Evolutionary conservation across 2,888 invertebrate genomes (phyloP).

Genomic region (Aproaerema taeniolella): DNA sequence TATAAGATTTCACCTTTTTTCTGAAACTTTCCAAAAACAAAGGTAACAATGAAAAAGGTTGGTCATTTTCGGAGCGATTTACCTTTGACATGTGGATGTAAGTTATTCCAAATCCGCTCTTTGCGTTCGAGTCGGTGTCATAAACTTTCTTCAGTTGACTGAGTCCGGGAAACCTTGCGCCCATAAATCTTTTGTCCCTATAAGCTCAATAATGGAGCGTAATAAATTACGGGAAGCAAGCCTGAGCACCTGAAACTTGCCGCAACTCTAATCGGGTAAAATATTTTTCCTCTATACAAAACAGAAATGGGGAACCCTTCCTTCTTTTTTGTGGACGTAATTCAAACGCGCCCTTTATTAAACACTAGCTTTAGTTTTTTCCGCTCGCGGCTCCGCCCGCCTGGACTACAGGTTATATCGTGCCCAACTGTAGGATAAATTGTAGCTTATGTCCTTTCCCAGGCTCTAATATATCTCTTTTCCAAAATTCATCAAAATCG

Average conservation of each 20-base stretch:
- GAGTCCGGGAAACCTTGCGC: slow-evolving; percentile 10
- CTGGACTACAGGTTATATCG: too few relatives aligned
- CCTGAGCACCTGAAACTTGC: slow-evolving; percentile 29
- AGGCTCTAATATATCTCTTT: too few relatives aligned
- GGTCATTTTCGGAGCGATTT: too few relatives aligned
- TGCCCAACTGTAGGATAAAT: too few relatives aligned
- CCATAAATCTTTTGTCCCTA: slow-evolving; percentile 17
- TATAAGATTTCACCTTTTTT: too few relatives aligned
- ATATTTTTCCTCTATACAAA: slow-evolving; percentile 28
- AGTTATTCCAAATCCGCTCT: slow-evolving; percentile 5
- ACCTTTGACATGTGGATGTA: too few relatives aligned
- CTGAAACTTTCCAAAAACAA: too few relatives aligned
- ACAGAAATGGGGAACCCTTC: slow-evolving; percentile 33
- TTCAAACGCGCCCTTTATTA: slow-evolving; percentile 60
- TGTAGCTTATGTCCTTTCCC: too few relatives aligned
- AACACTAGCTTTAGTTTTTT: too few relatives aligned
- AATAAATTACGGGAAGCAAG: slow-evolving; percentile 19
- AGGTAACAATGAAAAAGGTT: too few relatives aligned
- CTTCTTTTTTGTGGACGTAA: slow-evolving; percentile 54
- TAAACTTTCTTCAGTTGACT: slow-evolving; percentile 12
- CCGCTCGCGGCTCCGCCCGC: too few relatives aligned
- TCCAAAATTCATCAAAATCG: too few relatives aligned
- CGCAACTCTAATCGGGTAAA: slow-evolving; percentile 17
- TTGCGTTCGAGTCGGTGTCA: slow-evolving; percentile 7
- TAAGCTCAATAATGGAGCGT: slow-evolving; percentile 24